phyloP scores from a whole-genome alignment of 2,797 vertebrate species.

The Micropoecilia bifurca region DNA sequence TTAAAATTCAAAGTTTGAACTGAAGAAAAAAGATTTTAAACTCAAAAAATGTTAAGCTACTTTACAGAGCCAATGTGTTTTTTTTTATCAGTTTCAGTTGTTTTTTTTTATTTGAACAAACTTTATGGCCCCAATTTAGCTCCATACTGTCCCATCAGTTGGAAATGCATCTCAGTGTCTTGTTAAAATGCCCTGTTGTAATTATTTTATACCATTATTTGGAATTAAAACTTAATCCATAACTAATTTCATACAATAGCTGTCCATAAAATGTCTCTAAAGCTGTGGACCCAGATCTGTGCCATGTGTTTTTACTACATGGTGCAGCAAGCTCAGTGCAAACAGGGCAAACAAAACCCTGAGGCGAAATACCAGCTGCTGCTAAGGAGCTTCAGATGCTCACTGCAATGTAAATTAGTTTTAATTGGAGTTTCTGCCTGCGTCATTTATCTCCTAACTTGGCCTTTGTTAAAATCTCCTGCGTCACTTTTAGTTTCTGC shows the following conservation, averaged over 20 bases:
- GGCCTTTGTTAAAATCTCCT: conserved; percentile 10
- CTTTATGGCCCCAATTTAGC: too few relatives aligned
- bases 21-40: too few relatives aligned
- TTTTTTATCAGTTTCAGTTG: too few relatives aligned
- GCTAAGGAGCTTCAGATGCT: not conserved
- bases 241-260: not conserved
- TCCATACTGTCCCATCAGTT: not conserved
- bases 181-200: not conserved
- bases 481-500: not conserved
- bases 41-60: too few relatives aligned
- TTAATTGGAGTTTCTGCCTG: conserved; percentile 24
- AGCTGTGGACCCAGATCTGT: not conserved
- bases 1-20: too few relatives aligned
- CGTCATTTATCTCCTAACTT: not conserved
- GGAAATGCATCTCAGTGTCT: not conserved
- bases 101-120: too few relatives aligned
- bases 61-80: too few relatives aligned
- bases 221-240: not conserved
- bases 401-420: conserved; percentile 3
- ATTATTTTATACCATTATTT: not conserved
- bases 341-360: conserved; percentile 34
- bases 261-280: not conserved
- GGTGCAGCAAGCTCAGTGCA: conserved; percentile 10
- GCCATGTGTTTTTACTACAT: not conserved
- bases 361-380: conserved; percentile 43